Evolutionary conservation across 1,140 invertebrate genomes (phyloP).

Genomic region (Danaus plexippus): DNA sequence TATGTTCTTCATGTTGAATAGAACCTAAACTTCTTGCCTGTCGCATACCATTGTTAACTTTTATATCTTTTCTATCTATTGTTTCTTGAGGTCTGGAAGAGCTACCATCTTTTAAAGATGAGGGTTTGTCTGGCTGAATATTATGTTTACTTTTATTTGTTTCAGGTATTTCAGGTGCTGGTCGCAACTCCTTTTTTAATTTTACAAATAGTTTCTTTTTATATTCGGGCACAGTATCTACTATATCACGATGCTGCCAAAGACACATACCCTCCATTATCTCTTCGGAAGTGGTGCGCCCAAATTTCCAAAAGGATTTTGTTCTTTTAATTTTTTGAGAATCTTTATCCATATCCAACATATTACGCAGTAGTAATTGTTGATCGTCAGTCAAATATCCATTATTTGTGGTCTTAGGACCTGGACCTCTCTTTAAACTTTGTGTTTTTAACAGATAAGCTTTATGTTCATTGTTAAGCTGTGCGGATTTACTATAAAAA

Average conservation of each 20-base stretch:
- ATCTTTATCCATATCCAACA: conserved; percentile 67
- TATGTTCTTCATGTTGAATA: conserved; percentile 60
- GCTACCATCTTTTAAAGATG: conserved; percentile 39
- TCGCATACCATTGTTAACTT: conserved; percentile 57
- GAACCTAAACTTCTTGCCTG: conserved; percentile 68
- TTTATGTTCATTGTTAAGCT: conserved; percentile 72
- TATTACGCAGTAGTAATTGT: conserved; percentile 65
- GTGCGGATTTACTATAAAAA: conserved; percentile 66
- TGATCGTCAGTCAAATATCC: conserved; percentile 72
- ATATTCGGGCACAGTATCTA: conserved; percentile 76
- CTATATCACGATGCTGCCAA: conserved; percentile 87
- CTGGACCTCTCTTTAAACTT: conserved; percentile 63
- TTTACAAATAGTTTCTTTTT: conserved; percentile 69
- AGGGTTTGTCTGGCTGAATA: conserved; percentile 44
- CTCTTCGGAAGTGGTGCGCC: conserved; percentile 77
- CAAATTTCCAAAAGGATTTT: conserved; percentile 89
- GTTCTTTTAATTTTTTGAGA: conserved; percentile 80
- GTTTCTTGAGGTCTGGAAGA: conserved; percentile 62
- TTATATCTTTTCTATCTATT: conserved; percentile 65
- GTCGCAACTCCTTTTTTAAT: conserved; percentile 59
- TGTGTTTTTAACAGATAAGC: conserved; percentile 72
- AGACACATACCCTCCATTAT: conserved; percentile 87
- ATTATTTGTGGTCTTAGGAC: conserved; percentile 67
- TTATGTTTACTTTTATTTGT: conserved; percentile 39
- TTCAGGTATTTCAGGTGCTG: conserved; percentile 50